phyloP scores from a whole-genome alignment of 2,113 vertebrate species.

The Menidia beryllina region DNA sequence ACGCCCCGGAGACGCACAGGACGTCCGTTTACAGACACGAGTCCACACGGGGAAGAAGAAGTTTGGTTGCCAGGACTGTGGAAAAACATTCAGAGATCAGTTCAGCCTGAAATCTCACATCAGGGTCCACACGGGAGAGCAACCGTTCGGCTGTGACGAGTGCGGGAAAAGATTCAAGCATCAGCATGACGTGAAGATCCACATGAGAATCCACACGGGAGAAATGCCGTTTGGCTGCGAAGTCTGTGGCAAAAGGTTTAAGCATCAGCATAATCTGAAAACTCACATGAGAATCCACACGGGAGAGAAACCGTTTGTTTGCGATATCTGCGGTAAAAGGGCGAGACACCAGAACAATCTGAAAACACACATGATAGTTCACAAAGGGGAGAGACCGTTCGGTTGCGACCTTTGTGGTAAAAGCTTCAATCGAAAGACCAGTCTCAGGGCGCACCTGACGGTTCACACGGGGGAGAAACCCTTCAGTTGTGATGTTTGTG shows the following conservation, averaged over 20 bases:
- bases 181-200: constrained; percentile 17
- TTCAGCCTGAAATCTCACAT: constrained; percentile 14
- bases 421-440: constrained; percentile 35
- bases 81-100: constrained; percentile 20
- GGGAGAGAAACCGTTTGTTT: constrained; percentile 38
- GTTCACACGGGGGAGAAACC: constrained; percentile 43
- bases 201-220: constrained; percentile 30
- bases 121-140: constrained; percentile 18
- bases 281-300: constrained; percentile 38
- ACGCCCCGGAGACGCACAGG: background rate
- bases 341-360: constrained; percentile 42
- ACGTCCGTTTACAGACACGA: background rate
- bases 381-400: constrained; percentile 16
- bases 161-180: constrained; percentile 37
- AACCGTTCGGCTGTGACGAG: constrained; percentile 16
- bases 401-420: constrained; percentile 31
- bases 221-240: constrained; percentile 36
- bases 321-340: constrained; percentile 39
- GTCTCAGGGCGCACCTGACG: constrained; percentile 17
- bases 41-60: constrained; percentile 25
- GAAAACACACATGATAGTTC: constrained; percentile 43
- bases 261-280: constrained; percentile 30
- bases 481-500: constrained; percentile 14
- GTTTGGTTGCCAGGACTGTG: constrained; percentile 22
- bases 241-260: constrained; percentile 33